Base-by-base conservation (phyloP, 2,888 invertebrate genomes). In the Lamproptera curius region DNA sequence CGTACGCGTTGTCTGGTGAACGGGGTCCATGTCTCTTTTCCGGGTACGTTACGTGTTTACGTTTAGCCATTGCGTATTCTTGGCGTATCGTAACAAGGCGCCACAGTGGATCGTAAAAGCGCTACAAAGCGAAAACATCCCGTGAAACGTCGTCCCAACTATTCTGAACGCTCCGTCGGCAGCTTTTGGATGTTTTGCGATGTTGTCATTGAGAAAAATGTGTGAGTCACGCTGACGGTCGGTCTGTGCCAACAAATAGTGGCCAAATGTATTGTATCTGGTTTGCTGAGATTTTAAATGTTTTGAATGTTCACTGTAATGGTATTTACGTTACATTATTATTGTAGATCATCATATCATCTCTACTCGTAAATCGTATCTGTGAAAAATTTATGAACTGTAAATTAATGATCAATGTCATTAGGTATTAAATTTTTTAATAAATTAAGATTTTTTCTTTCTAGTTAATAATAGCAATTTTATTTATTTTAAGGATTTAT, bases 21-120 rank as follows among this genome's bases (percentile, higher is more conserved):
- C 15, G 17, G 3, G 42, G 13, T 23, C 38, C 44, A 59, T 86
- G 84, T 70, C 79, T 55, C 79, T 78, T 76, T 76, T 84, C 62
- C 70, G 77, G 81, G 84, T 86, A 83, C 71, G 82, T 82, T 57
- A 10, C 16, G 28, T 28, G 34, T 34, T 23, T 43, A 28, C 42
- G 42, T 36, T 43, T 51, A 45, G 40, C 46, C 49, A 43, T 43
- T 49, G 40, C 44, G 35, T 49, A 50, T 51, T 46, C 39, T 42
- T 42, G 40, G 38, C 42, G 39, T 46, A 46, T 51, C 42, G 40
- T 42, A 42, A 51, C 42, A 40, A 49, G 40, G 44, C 49, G 31
- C 40, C 40, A 36, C 40, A 44, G 41, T 40, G 40, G 40, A 40
- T 49, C 44, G 39, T 43, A 38, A 48, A 48, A 38, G 48, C 42